phyloP scores from a whole-genome alignment of 2,888 invertebrate genomes.

The Ectemnius lituratus region DNA sequence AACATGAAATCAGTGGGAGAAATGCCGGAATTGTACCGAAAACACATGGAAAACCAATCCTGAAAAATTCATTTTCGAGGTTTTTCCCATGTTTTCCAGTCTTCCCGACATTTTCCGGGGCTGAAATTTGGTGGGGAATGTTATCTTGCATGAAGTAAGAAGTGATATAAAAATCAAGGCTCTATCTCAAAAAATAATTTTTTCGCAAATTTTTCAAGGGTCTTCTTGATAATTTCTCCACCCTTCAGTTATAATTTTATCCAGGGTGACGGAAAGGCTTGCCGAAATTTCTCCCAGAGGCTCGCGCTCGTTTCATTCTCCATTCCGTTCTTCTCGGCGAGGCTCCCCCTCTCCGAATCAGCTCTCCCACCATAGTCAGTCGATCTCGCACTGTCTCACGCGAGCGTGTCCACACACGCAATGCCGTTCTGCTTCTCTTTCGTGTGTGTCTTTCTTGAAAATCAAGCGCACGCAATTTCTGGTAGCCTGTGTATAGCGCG shows the following conservation, averaged over 20 bases:
- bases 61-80: no score
- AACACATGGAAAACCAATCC: no score
- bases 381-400: slow-evolving; percentile 19
- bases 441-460: slow-evolving; percentile 49
- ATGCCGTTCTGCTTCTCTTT: slow-evolving; percentile 26
- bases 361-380: slow-evolving; percentile 19
- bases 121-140: no score
- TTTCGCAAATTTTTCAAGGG: no score
- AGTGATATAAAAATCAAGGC: no score
- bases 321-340: slow-evolving; percentile 29
- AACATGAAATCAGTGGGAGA: no score
- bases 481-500: slow-evolving; percentile 17
- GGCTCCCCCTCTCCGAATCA: slow-evolving; percentile 12
- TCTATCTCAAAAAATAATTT: no score
- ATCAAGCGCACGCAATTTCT: slow-evolving; percentile 23
- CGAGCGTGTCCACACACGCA: slow-evolving; percentile 32
- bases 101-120: no score
- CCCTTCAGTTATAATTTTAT: not conserved
- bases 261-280: slow-evolving; percentile 8
- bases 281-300: not conserved
- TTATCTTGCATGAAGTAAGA: no score
- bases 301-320: slow-evolving; percentile 2
- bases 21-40: no score
- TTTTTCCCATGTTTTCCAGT: no score
- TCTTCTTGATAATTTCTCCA: no score